phyloP scores from a whole-genome alignment of 2,113 vertebrate species.

The Clupea harengus region DNA sequence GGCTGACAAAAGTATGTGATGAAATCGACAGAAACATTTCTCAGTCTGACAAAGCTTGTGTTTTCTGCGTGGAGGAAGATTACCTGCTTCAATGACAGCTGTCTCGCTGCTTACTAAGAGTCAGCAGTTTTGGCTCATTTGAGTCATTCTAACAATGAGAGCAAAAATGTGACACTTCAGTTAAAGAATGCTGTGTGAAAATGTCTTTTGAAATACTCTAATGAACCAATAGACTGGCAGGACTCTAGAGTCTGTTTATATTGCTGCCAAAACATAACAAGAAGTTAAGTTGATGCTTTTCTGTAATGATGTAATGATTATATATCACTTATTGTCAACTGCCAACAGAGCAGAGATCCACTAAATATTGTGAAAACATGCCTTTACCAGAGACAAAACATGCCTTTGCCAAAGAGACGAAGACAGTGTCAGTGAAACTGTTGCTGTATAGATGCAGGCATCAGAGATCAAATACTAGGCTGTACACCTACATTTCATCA shows the following conservation, averaged over 20 bases:
- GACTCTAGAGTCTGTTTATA: neutral
- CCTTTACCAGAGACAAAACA: too few species aligned
- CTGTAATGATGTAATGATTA: neutral
- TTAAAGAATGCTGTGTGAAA: too few species aligned
- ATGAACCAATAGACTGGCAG: neutral
- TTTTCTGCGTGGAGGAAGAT: neutral
- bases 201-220: too few species aligned
- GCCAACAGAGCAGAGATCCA: too few species aligned
- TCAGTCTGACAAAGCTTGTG: constrained; percentile 21
- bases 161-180: neutral
- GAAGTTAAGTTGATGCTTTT: neutral
- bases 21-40: constrained; percentile 52
- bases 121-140: neutral
- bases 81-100: neutral
- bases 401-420: neutral
- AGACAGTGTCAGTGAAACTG: neutral
- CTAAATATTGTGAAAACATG: neutral
- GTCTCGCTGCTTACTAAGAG: neutral
- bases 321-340: neutral
- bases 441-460: too few species aligned
- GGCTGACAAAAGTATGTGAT: constrained; percentile 40
- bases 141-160: neutral
- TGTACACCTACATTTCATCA: too few species aligned
- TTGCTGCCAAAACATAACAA: neutral
- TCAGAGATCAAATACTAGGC: too few species aligned